A percentile compares a stretch with the other conserved stretches of the same genome.
phyloP scores from a whole-genome alignment of 2,888 invertebrate genomes.

The Orthosia gothica region DNA sequence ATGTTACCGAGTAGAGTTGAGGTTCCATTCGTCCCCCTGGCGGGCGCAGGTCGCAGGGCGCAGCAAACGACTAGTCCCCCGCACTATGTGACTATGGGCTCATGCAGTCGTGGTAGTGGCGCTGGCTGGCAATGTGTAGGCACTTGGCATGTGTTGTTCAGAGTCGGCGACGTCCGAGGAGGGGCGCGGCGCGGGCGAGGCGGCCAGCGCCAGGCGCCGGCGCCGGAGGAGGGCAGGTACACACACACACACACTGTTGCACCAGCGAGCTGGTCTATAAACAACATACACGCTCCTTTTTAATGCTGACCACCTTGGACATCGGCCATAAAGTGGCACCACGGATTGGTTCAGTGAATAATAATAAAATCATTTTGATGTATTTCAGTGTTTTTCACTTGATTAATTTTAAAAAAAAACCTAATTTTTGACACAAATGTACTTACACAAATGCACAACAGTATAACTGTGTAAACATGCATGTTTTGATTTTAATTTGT shows the following conservation, averaged over 20 bases:
- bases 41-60: conserved; percentile 42
- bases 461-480: conserved; percentile 49
- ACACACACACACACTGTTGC: conserved; percentile 22
- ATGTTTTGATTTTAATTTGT: conserved; percentile 55
- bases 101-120: too few species aligned
- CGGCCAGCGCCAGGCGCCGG: conserved; percentile 70
- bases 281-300: not conserved
- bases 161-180: conserved; percentile 87
- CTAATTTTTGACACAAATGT: conserved; percentile 11
- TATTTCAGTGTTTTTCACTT: conserved; percentile 5
- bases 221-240: conserved; percentile 76
- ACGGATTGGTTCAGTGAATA: conserved; percentile 1
- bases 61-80: conserved; percentile 72
- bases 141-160: conserved; percentile 88
- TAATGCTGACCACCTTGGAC: conserved; percentile 7
- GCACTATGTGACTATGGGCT: too few species aligned
- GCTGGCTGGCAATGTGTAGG: conserved; percentile 39
- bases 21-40: not conserved
- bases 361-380: not conserved
- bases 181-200: conserved; percentile 71
- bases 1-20: not conserved
- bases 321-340: not conserved
- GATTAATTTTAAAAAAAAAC: not conserved
- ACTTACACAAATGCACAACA: conserved; percentile 20
- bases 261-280: not conserved